phyloP scores from a whole-genome alignment of 1,140 invertebrate genomes.

The Drosophila pruinosa region DNA sequence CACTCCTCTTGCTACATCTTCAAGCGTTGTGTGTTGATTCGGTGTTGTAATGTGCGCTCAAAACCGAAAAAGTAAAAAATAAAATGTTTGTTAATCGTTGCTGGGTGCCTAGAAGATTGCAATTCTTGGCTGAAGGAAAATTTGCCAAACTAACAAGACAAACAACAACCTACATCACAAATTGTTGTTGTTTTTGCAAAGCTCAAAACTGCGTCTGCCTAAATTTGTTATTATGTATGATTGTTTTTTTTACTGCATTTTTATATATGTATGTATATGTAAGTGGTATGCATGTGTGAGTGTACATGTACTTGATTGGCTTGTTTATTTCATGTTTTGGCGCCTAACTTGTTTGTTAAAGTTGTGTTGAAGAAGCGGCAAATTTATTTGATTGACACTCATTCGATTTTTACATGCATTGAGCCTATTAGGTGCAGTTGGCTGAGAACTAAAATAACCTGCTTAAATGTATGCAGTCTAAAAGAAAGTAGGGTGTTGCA shows the following conservation, averaged over 20 bases:
- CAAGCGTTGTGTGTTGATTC: slow-evolving; percentile 5
- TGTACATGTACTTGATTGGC: slow-evolving; percentile 63
- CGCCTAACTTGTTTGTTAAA: slow-evolving; percentile 75
- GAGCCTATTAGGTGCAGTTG: too few relatives aligned
- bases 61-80: slow-evolving; percentile 20
- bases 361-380: slow-evolving; percentile 41
- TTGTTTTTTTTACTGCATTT: neutral
- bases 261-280: neutral
- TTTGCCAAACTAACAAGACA: slow-evolving; percentile 43
- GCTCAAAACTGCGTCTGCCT: slow-evolving; percentile 16
- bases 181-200: slow-evolving; percentile 47
- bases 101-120: slow-evolving; percentile 25
- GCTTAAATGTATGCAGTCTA: neutral
- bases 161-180: slow-evolving; percentile 29
- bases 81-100: slow-evolving; percentile 67
- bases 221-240: slow-evolving; percentile 18
- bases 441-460: neutral
- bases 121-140: slow-evolving; percentile 48
- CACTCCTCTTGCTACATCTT: neutral
- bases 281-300: neutral
- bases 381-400: slow-evolving; percentile 55
- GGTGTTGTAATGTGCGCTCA: slow-evolving; percentile 61
- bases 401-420: neutral
- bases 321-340: slow-evolving; percentile 76
- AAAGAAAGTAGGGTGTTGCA: neutral